Conservation (phyloP, 1,140 invertebrate species). For the Dendroctonus ponderosae region DNA sequence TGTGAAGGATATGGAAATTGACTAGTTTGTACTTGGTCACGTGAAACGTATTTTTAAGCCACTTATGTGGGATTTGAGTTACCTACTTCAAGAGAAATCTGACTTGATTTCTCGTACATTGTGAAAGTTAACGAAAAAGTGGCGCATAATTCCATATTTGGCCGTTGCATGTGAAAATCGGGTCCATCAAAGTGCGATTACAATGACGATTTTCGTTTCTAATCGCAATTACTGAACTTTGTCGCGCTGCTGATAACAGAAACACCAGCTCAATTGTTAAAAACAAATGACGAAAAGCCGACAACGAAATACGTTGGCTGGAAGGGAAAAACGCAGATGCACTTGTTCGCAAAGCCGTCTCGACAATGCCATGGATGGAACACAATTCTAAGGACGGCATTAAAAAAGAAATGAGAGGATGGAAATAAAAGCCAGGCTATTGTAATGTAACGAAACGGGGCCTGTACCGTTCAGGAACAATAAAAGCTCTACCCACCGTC, state of each 20-base stretch:
- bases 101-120: too few species aligned
- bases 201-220: too few species aligned
- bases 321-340: background rate
- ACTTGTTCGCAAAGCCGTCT: slow-evolving; percentile 9
- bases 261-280: background rate
- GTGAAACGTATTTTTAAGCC: too few species aligned
- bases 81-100: too few species aligned
- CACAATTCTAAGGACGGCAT: slow-evolving; percentile 5
- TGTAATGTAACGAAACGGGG: slow-evolving; percentile 24
- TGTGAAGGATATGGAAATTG: too few species aligned
- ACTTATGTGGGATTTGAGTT: too few species aligned
- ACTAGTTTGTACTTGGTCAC: too few species aligned
- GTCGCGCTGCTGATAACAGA: background rate
- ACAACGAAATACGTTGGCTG: background rate
- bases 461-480: slow-evolving; percentile 22
- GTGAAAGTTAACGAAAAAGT: too few species aligned
- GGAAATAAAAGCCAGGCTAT: slow-evolving; percentile 18
- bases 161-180: too few species aligned
- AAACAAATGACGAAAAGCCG: background rate
- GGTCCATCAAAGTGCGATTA: too few species aligned
- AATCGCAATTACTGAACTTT: background rate
- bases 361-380: background rate
- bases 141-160: too few species aligned
- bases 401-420: slow-evolving; percentile 14
- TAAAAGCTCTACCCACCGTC: slow-evolving; percentile 33